phyloP scores from a whole-genome alignment of 2,797 vertebrate species.

The Pempheris klunzingeri region DNA sequence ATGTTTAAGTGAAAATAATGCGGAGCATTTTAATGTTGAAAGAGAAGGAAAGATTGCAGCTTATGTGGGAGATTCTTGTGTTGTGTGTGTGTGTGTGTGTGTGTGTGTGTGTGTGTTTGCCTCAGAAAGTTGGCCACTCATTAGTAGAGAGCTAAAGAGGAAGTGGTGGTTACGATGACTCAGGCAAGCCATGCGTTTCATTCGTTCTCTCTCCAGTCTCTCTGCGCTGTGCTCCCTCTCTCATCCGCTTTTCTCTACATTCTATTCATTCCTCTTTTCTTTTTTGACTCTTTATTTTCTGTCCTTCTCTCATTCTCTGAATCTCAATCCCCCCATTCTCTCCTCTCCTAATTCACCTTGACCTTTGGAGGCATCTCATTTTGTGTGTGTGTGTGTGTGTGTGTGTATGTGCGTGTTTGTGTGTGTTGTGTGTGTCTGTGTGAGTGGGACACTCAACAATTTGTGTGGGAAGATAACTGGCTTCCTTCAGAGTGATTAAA shows the following conservation, averaged over 20 bases:
- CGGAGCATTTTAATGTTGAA: slow-evolving; percentile 38
- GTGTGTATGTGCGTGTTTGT: slow-evolving; percentile 41
- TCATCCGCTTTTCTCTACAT: slow-evolving; percentile 61
- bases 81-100: slow-evolving; percentile 26
- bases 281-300: slow-evolving; percentile 57
- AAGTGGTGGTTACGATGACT: slow-evolving; percentile 89
- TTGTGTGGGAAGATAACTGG: slow-evolving; percentile 73
- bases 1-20: slow-evolving; percentile 10
- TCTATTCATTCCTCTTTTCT: slow-evolving; percentile 65
- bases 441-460: slow-evolving; percentile 67
- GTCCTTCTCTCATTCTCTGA: slow-evolving; percentile 50
- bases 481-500: slow-evolving; percentile 78
- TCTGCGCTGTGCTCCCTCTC: slow-evolving; percentile 41
- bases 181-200: slow-evolving; percentile 75
- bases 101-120: slow-evolving; percentile 22
- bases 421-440: slow-evolving; percentile 43
- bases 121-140: slow-evolving; percentile 88
- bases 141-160: slow-evolving; percentile 87
- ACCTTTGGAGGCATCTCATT: slow-evolving; percentile 58
- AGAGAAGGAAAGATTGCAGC: slow-evolving; percentile 10
- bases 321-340: background rate
- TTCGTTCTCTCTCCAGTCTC: slow-evolving; percentile 58
- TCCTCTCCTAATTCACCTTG: slow-evolving; percentile 63
- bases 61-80: slow-evolving; percentile 23
- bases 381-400: slow-evolving; percentile 31